Evolutionary conservation across 1,140 invertebrate species (phyloP).

Genomic region (Hesperophylax magnus): DNA sequence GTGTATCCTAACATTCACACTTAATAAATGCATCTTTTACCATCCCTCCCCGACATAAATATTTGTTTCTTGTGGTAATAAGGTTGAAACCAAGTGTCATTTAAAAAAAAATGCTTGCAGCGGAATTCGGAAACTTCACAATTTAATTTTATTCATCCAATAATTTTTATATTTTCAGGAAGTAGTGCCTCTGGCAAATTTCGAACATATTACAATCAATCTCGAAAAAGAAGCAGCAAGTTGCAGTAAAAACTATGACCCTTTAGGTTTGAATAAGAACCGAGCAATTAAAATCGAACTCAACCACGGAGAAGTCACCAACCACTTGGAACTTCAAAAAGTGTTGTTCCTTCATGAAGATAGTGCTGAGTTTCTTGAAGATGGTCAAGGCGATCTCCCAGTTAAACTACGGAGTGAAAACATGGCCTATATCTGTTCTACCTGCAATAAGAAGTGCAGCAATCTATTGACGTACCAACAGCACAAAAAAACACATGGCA

Average conservation of each 20-base stretch:
- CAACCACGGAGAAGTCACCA: neutral
- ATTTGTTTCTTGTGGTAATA: too few relatives aligned
- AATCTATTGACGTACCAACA: neutral
- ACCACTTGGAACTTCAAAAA: slow-evolving; percentile 8
- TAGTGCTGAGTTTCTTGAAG: neutral
- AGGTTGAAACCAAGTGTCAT: too few relatives aligned
- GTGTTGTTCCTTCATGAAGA: neutral
- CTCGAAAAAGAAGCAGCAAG: neutral
- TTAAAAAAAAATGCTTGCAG: too few relatives aligned
- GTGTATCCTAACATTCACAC: too few relatives aligned
- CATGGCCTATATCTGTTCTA: neutral
- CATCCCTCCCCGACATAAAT: too few relatives aligned
- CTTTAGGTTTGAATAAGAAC: neutral
- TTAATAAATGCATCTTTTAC: too few relatives aligned
- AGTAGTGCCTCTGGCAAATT: neutral
- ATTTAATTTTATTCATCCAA: too few relatives aligned
- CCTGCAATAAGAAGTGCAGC: slow-evolving; percentile 21
- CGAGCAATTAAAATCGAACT: neutral
- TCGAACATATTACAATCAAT: neutral
- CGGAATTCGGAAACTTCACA: too few relatives aligned
- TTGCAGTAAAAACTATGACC: slow-evolving; percentile 16
- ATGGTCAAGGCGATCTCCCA: neutral
- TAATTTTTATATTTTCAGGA: slow-evolving; percentile 11
- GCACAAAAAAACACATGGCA: neutral
- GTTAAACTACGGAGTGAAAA: slow-evolving; percentile 5